Evolutionary conservation across 2,797 vertebrate genomes (phyloP), one percentile per base, ranked within the genome.

Genomic region (Ctenopoma kingsleyae): DNA sequence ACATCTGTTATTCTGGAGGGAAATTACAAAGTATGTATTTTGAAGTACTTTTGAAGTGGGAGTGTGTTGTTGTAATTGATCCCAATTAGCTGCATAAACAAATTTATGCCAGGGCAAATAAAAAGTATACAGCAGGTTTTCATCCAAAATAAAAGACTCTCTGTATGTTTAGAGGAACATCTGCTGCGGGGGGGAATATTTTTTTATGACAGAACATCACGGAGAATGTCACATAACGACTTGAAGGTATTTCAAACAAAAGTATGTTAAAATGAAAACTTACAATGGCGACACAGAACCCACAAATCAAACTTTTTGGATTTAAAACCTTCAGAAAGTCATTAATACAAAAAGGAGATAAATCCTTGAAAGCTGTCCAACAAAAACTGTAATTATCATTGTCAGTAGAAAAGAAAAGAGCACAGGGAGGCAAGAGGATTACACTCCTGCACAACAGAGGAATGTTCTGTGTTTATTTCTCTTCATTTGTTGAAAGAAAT

Each of bases 381-480:
- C 91, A 93, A 93, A 93, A 94, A 93, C 90, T 87, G 91, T 91
- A 95, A 94, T 94, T 94, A 94, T 93, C 91, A 92, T 89, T 89
- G 92, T 92, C 91, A 92, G 87, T 85, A 91, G 91, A 93, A 92
- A 90, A 93, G 90, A 94, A 92, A 93, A 91, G 93, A 94, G 87
- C 87, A 92, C 86, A 80, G 86, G 76, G 76, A 94, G 80, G 90
- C 89, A 87, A 94, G 93, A 93, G 93, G 93, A 95, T 95, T 94
- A 94, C 87, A 92, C 90, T 88, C 84, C 87, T 91, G 92, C 90
- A 93, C 89, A 93, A 91, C 86, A 93, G 87, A 91, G 80, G 78
- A 90, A 90, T 82, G 82, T 92, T 92, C 92, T 89, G 81, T 93
- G 92, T 94, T 94, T 93, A 92, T 94, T 94, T 93, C 92, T 88